These are phyloP conservation scores for Fabriciana adippe DNA, from an alignment of 2,888 invertebrate genomes.

Conservation along the genomic window DNA sequence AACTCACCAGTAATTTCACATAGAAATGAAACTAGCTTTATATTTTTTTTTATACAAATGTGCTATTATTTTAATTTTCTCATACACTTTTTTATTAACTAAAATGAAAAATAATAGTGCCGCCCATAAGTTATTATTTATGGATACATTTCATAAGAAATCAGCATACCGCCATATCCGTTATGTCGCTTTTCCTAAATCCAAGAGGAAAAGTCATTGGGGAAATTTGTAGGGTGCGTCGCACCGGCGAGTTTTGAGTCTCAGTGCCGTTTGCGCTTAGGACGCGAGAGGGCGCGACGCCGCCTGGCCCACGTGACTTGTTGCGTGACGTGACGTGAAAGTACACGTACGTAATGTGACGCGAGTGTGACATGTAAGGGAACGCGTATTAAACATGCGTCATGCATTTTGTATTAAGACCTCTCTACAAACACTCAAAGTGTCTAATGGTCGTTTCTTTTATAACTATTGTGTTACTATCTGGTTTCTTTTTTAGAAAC, in stretches of 20 bases:
- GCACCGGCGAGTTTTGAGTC: conserved; percentile 72
- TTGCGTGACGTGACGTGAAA: conserved; percentile 51
- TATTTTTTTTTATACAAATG: too few species aligned
- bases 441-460: conserved; percentile 68
- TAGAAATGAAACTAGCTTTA: too few species aligned
- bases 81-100: too few species aligned
- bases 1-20: too few species aligned
- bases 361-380: conserved; percentile 32
- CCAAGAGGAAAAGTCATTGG: conserved; percentile 74
- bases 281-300: conserved; percentile 78
- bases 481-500: conserved; percentile 62
- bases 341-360: conserved; percentile 22
- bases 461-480: conserved; percentile 59
- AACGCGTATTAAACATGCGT: conserved; percentile 62
- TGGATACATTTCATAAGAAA: too few species aligned
- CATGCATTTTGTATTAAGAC: conserved; percentile 74
- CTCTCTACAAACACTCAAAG: conserved; percentile 68
- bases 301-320: conserved; percentile 71
- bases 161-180: conserved; percentile 51
- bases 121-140: too few species aligned
- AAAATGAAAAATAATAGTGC: too few species aligned
- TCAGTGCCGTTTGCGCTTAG: conserved; percentile 74
- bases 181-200: conserved; percentile 58
- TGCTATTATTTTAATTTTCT: too few species aligned
- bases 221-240: conserved; percentile 79